Conservation (phyloP, 2,113 vertebrate species). For the Centropristis striata region DNA sequence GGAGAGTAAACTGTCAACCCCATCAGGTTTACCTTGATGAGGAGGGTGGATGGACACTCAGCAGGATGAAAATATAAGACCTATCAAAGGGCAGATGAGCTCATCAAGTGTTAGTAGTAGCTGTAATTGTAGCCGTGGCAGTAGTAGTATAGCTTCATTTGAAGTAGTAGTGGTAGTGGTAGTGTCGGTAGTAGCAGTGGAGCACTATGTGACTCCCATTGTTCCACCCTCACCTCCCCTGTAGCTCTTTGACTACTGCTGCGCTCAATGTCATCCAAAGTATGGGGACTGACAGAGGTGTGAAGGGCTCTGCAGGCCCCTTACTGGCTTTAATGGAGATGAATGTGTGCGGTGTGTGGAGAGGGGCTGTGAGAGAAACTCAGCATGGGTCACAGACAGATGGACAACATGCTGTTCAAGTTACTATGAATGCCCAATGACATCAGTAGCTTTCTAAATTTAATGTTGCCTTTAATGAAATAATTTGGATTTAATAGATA, state of each 20-base stretch:
- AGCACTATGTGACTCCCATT: conserved; percentile 9
- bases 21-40: no score
- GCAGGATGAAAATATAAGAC: no score
- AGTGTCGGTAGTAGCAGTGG: neutral
- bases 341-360: conserved; percentile 40
- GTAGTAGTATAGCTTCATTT: neutral
- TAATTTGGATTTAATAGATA: neutral
- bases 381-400: conserved; percentile 47
- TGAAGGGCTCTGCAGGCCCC: conserved; percentile 57
- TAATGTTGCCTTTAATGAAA: neutral
- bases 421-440: conserved; percentile 5
- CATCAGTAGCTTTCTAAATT: conserved; percentile 9
- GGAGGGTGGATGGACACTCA: no score
- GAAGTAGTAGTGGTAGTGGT: neutral
- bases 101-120: no score
- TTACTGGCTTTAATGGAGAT: conserved; percentile 60
- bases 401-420: conserved; percentile 26
- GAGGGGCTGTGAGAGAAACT: conserved; percentile 25
- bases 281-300: conserved; percentile 63
- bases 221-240: conserved; percentile 52
- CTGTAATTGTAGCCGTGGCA: neutral
- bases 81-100: no score
- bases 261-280: conserved; percentile 76
- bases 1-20: no score
- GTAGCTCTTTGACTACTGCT: conserved; percentile 61